phyloP scores from a whole-genome alignment of 2,888 invertebrate genomes.

The Onthophagus sagittarius region DNA sequence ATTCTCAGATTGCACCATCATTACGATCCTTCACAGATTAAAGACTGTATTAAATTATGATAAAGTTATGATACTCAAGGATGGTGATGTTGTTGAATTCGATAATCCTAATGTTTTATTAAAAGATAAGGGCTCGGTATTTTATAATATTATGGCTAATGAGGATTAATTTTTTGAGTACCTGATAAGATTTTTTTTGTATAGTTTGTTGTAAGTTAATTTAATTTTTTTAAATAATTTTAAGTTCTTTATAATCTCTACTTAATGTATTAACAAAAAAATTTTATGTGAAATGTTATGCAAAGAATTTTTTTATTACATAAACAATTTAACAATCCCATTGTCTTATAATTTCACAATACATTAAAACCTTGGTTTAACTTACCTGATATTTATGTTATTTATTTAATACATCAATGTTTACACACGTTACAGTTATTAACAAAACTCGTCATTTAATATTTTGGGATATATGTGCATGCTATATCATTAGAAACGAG shows the following conservation, averaged over 20 bases:
- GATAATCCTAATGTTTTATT: constrained; percentile 27
- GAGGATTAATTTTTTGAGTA: constrained; percentile 36
- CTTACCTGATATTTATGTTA: too few species aligned
- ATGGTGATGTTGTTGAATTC: constrained; percentile 39
- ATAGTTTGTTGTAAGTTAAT: constrained; percentile 2
- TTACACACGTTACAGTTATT: too few species aligned
- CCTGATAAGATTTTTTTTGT: neutral
- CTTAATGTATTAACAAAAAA: neutral
- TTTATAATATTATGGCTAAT: constrained; percentile 62
- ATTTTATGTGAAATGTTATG: too few species aligned
- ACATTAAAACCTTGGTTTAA: too few species aligned
- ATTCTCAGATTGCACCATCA: constrained; percentile 51
- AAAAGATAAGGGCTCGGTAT: constrained; percentile 57
- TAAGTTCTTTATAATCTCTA: neutral
- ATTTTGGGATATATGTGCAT: too few species aligned
- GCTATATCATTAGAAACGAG: too few species aligned
- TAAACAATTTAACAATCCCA: too few species aligned
- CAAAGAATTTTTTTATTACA: too few species aligned
- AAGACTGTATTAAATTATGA: constrained; percentile 56
- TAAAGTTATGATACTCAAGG: constrained; percentile 51
- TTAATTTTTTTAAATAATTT: neutral
- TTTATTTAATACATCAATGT: too few species aligned
- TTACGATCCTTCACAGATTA: constrained; percentile 44
- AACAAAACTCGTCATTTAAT: too few species aligned
- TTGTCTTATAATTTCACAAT: too few species aligned